Base-by-base conservation (phyloP, 1,140 invertebrate species). In the Zeugodacus cucurbitae region DNA sequence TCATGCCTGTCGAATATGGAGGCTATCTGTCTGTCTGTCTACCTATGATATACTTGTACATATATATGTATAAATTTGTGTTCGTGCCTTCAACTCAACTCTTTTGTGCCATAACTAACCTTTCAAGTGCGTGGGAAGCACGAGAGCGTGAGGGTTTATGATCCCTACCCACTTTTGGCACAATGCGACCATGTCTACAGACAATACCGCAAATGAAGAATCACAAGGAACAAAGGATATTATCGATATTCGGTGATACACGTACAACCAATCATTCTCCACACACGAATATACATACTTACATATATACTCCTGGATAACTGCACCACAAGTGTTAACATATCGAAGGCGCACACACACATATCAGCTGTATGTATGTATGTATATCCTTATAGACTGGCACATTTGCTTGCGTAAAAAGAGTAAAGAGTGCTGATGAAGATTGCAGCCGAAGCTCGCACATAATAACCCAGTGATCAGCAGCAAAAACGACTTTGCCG, bases 141-240 rank as follows among this genome's bases (percentile, higher is more conserved):
- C 37, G 20, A 74, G 20, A 17, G 17, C 41, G 20, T 78, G 34
- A 44, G 41, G n/a, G 20, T 37, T 44, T 6, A 44, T 82, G 48
- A 82, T 82, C 37, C 48, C 74, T 41, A 41, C 22, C 74, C 41
- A 41, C 17, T 74, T 74, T 20, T 26, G 37, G 26, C 67, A 74
- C 67, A 74, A 74, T 67, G 64, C 29, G 29, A 41, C 70, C 41
- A 41, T 82, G n/a, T 82, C 74, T 22, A 7, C 41, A 82, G 74
- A 48, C 74, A 82, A 82, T 82, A 82, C 14, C 22, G 41, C 48
- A 82, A 48, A 44, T 48, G 41, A 48, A 82, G 74, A 82, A 82
- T 6, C 22, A 48, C 41, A 82, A 82, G 8, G 74, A 34, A 82
- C 41, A 48, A 82, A 82, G 74, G 74, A 48, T 26, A 48, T 26